Evolutionary conservation across 2,113 vertebrate species (phyloP).

Genomic region (Oreocharis arfaki): DNA sequence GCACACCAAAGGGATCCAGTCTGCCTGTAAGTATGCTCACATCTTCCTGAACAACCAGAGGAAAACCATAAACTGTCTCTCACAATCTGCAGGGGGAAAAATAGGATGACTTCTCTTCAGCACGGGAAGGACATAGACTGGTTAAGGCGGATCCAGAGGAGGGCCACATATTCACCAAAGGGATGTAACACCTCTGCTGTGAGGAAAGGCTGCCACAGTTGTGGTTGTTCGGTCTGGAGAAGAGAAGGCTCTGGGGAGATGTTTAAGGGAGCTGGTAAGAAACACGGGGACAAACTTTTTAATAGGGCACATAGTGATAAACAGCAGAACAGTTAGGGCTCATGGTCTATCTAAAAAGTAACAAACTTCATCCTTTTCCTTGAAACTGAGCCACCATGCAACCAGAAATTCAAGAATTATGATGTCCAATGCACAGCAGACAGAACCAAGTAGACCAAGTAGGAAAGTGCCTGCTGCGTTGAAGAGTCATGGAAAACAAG

Average conservation of each 20-base stretch:
- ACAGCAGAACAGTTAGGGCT: background rate
- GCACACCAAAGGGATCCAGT: background rate
- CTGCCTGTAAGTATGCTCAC: background rate
- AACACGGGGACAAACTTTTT: background rate
- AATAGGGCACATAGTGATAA: rapidly evolving
- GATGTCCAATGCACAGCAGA: background rate
- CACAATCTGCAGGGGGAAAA: background rate
- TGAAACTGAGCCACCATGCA: background rate
- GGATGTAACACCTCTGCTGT: background rate
- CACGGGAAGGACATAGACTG: background rate
- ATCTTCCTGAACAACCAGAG: background rate
- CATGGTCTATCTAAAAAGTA: background rate
- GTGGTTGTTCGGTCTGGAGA: background rate
- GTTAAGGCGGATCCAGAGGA: background rate
- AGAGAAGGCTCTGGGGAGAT: background rate
- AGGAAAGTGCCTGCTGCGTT: background rate
- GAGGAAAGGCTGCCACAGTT: background rate
- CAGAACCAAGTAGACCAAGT: background rate
- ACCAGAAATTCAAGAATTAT: background rate
- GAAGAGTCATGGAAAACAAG: background rate
- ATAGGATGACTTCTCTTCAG: background rate
- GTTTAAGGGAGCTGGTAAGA: background rate
- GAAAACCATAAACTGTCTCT: background rate
- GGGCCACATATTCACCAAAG: background rate
- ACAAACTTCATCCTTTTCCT: background rate